Conservation (phyloP, 2,797 vertebrate species). For the Micromesistius poutassou region DNA sequence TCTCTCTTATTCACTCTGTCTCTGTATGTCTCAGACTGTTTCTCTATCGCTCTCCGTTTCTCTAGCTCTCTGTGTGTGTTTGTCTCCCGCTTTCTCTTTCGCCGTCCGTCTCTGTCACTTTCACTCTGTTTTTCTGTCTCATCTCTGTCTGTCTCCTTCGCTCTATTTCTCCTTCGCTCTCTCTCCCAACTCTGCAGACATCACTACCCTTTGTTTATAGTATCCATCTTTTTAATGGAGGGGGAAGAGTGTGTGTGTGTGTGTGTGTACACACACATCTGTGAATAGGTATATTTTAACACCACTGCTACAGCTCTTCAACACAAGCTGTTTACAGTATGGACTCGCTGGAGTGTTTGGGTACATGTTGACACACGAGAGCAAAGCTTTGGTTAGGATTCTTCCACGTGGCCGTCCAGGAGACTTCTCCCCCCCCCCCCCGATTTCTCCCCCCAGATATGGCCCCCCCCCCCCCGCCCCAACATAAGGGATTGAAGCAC, state of each 20-base stretch:
- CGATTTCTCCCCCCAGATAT: constrained; percentile 22
- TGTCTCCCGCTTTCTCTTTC: not conserved
- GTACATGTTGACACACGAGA: not conserved
- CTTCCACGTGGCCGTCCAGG: constrained; percentile 21
- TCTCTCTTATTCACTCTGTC: constrained; percentile 16
- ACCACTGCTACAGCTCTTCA: constrained; percentile 27
- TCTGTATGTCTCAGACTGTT: not conserved
- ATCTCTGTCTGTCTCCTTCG: not conserved
- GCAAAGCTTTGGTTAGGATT: not conserved
- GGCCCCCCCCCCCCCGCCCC: not conserved
- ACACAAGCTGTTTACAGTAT: not conserved
- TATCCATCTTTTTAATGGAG: constrained; percentile 42
- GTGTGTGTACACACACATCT: not conserved
- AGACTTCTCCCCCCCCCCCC: constrained; percentile 11
- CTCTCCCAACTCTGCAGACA: constrained; percentile 16
- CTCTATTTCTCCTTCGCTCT: not conserved
- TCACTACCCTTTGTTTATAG: constrained; percentile 26
- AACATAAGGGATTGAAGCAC: constrained; percentile 24
- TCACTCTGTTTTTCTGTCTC: constrained; percentile 2
- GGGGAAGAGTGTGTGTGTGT: constrained; percentile 18
- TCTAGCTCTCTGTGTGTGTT: not conserved
- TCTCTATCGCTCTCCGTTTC: not conserved
- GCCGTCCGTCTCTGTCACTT: not conserved
- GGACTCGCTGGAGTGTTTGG: not conserved
- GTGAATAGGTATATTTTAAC: constrained; percentile 19